These are phyloP conservation scores for Apodemia duryi DNA, from an alignment of 2,888 invertebrate genomes.

Conservation along the genomic window DNA sequence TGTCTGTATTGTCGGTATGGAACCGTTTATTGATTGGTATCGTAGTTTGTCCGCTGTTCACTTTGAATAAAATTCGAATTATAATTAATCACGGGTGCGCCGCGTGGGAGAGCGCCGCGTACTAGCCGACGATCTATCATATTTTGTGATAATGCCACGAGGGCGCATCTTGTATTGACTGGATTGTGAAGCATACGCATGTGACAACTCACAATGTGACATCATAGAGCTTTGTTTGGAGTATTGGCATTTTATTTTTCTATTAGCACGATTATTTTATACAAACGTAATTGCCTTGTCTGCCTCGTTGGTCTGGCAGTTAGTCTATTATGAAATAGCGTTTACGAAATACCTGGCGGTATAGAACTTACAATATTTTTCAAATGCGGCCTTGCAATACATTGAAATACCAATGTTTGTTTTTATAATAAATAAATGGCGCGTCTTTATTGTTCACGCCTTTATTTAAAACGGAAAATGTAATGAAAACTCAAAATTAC, in stretches of 20 bases:
- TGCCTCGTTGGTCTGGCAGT: too few species aligned
- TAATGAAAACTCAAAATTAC: too few species aligned
- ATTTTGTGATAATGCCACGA: slow-evolving; percentile 78
- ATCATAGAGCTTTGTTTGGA: background rate
- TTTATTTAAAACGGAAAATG: too few species aligned
- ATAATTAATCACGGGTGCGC: slow-evolving; percentile 75
- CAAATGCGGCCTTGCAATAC: too few species aligned
- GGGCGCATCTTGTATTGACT: slow-evolving; percentile 68
- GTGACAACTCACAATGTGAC: slow-evolving; percentile 3
- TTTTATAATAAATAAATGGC: too few species aligned
- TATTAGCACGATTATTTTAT: background rate
- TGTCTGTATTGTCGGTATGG: slow-evolving; percentile 75
- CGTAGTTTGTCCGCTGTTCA: slow-evolving; percentile 77
- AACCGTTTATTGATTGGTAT: slow-evolving; percentile 80
- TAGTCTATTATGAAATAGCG: too few species aligned
- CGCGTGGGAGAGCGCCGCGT: slow-evolving; percentile 76
- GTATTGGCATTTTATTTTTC: background rate
- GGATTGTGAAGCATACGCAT: slow-evolving; percentile 45
- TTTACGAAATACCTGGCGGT: too few species aligned
- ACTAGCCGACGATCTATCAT: slow-evolving; percentile 74
- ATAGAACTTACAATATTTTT: too few species aligned
- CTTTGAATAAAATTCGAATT: slow-evolving; percentile 80
- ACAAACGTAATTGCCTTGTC: too few species aligned
- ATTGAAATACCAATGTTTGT: too few species aligned
- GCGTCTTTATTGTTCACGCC: too few species aligned